Evolutionary conservation across 2,888 invertebrate species (phyloP), one percentile per base, ranked within the genome.

Genomic region (Campopleginae sp.): DNA sequence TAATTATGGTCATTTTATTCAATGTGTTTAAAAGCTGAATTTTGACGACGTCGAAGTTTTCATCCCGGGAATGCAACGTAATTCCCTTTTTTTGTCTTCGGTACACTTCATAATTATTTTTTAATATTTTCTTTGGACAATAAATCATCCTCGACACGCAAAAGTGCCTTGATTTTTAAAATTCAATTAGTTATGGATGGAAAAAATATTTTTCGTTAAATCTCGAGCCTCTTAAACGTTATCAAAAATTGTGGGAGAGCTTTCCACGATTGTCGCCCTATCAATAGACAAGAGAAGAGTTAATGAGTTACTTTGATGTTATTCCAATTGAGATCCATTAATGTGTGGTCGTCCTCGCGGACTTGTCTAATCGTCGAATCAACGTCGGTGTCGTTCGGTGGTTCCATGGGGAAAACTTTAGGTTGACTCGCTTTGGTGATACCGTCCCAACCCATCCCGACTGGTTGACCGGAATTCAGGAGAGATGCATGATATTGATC

Each of bases 401-500:
- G 99, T 94, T 99, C 99, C 94, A 97, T 96, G 19, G 99, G 99
- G 93, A 96, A 97, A 90, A 97, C 95, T 95, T 99, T 99, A 88
- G 96, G 97, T 94, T 97, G 97, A 90, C 98, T 97, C 81, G 98
- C 97, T 95, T 98, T 98, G 77, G 99, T 99, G 91, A 98, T 97
- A 91, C 98, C 98, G 93, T 98, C 98, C 98, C 98, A 98, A 88
- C 98, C 98, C 91, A 98, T 94, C 66, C 98, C 98, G 85, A 98
- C 96, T 0, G 98, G 98, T 93, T 98, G 98, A 38, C 97, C 98
- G 94, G 98, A 98, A 95, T 98, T 98, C 88, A 98, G 94, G 86
- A 98, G 95, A 58, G 99, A 99, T 85, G 99, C 98, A 95, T 99
- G 99, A 94, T 99, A 99, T 95, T 99, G 99, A 93, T 99, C 99